Conservation (phyloP, 2,113 vertebrate species). For the Edolisoma coerulescens region DNA sequence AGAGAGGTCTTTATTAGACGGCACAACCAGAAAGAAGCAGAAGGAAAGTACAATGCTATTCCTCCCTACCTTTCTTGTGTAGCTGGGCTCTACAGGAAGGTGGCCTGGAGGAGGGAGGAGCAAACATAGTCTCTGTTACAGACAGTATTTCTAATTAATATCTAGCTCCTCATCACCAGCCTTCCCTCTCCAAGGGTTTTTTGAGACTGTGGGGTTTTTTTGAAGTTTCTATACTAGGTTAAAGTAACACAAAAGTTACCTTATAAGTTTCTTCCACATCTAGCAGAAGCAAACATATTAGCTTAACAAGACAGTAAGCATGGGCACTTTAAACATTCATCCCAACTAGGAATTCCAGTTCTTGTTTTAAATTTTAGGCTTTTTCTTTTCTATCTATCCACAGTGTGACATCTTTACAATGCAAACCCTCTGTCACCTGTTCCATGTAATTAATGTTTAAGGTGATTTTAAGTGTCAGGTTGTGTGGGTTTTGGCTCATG, state of each 20-base stretch:
- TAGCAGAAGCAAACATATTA: conserved; percentile 48
- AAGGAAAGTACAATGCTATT: not conserved
- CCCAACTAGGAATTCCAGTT: conserved; percentile 7
- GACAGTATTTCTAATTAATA: not conserved
- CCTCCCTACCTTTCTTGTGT: not conserved
- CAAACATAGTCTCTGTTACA: not conserved
- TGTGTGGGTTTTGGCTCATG: not conserved
- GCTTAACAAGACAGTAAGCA: conserved; percentile 36
- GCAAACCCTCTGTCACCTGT: not conserved
- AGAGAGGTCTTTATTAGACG: not conserved
- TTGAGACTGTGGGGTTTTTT: not conserved
- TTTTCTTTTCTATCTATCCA: not conserved
- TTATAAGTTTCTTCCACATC: conserved; percentile 20
- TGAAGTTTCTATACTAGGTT: not conserved
- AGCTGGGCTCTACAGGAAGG: not conserved
- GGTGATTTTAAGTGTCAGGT: not conserved
- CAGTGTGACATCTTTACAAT: not conserved
- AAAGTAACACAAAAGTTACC: conserved; percentile 11
- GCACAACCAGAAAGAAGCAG: not conserved
- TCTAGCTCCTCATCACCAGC: not conserved
- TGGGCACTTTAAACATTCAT: not conserved
- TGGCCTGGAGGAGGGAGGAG: not conserved
- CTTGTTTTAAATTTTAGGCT: not conserved
- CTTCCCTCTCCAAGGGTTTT: not conserved
- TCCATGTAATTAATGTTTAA: conserved; percentile 5